Evolutionary conservation across 2,113 vertebrate genomes (phyloP).

Genomic region (Sus scrofa): DNA sequence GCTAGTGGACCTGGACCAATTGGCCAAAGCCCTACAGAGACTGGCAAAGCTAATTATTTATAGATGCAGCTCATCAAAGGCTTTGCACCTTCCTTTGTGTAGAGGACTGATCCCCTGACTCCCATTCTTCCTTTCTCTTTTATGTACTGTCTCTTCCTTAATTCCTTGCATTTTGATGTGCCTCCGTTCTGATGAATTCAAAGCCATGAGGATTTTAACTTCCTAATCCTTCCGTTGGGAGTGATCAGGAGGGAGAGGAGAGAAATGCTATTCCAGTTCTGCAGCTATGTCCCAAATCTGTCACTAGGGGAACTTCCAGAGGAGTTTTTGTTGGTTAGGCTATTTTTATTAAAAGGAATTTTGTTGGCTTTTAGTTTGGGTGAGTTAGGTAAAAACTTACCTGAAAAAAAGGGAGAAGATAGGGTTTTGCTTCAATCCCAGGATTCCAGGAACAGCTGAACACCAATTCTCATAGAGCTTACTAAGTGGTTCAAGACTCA

Average conservation of each 20-base stretch:
- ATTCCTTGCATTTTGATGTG: slow-evolving; percentile 58
- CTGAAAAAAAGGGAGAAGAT: background rate
- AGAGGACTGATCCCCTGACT: slow-evolving; percentile 37
- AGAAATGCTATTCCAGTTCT: background rate
- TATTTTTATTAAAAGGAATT: slow-evolving; percentile 30
- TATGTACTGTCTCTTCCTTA: slow-evolving; percentile 44
- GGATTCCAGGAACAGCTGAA: slow-evolving; percentile 6
- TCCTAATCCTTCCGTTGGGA: background rate
- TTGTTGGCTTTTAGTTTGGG: slow-evolving; percentile 1
- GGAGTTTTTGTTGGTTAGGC: background rate
- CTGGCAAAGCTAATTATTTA: slow-evolving; percentile 59
- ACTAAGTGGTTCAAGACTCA: background rate
- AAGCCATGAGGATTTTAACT: slow-evolving; percentile 41
- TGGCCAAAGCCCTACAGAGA: background rate
- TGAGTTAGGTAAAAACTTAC: background rate
- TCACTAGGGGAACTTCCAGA: background rate
- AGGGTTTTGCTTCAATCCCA: background rate
- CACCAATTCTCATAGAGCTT: background rate
- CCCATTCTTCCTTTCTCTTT: slow-evolving; percentile 52
- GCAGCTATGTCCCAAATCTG: background rate
- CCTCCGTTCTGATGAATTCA: slow-evolving; percentile 55
- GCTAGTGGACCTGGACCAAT: background rate
- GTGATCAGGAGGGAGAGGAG: background rate
- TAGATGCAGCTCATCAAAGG: slow-evolving; percentile 46
- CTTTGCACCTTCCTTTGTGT: slow-evolving; percentile 33